A percentile compares a stretch with the other conserved stretches of the same genome.
Conservation (phyloP, 1,140 invertebrate genomes). For the Eupeodes corollae region DNA sequence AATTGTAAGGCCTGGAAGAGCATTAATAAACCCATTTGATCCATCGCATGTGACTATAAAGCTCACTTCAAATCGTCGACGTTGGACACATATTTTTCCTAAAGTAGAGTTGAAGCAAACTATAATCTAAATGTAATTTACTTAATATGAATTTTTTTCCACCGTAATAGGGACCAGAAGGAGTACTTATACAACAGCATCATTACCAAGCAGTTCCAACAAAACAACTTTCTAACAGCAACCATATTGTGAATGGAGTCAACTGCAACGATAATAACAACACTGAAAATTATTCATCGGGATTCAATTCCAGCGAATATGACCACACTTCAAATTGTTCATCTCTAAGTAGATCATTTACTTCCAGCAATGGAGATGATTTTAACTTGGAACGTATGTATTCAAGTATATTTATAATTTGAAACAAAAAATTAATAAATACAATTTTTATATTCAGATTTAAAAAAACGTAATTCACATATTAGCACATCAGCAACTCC, state of each 20-base stretch:
- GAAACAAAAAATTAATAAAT: neutral
- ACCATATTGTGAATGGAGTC: conserved; percentile 7
- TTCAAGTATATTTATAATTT: neutral
- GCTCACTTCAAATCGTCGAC: conserved; percentile 85
- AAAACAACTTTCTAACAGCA: conserved; percentile 9
- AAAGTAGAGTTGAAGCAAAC: conserved; percentile 42
- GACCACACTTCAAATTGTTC: conserved; percentile 24
- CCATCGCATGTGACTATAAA: conserved; percentile 94
- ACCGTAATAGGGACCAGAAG: conserved; percentile 71
- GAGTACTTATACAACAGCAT: conserved; percentile 83
- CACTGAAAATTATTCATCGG: conserved; percentile 17
- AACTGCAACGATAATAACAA: conserved; percentile 19
- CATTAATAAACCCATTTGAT: conserved; percentile 93
- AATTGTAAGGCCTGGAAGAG: conserved; percentile 54
- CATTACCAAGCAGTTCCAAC: conserved; percentile 76
- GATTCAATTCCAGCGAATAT: conserved; percentile 14
- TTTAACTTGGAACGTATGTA: conserved; percentile 21
- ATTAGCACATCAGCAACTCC: conserved; percentile 19
- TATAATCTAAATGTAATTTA: too few species aligned
- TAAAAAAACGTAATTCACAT: conserved; percentile 23
- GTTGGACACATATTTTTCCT: conserved; percentile 99
- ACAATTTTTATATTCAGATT: conserved; percentile 10
- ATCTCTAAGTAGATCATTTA: conserved; percentile 14
- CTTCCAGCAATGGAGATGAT: conserved; percentile 12
- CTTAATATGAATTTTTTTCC: too few species aligned